Percentiles rank a stretch among this genome's conserved stretches.
Evolutionary conservation across 2,113 vertebrate genomes (phyloP).

Genomic region (Macrotus californicus): DNA sequence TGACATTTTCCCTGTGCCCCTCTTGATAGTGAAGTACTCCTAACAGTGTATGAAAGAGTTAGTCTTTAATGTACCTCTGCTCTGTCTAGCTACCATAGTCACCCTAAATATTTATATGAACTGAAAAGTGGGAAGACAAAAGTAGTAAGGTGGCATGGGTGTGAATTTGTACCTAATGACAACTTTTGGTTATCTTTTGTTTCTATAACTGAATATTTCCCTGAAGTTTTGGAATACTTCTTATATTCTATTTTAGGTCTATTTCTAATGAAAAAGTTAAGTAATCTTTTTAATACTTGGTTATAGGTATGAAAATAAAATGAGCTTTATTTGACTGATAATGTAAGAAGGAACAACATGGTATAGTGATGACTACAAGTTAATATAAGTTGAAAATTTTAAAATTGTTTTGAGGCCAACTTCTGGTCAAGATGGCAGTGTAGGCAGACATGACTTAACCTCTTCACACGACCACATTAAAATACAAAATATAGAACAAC

Average conservation of each 20-base stretch:
- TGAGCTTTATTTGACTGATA: not conserved
- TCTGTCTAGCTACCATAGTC: not conserved
- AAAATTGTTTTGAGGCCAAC: not conserved
- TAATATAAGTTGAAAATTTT: not conserved
- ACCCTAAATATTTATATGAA: not conserved
- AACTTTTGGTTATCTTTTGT: not conserved
- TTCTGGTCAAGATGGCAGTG: too few relatives aligned
- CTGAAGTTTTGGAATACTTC: not conserved
- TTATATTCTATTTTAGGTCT: not conserved
- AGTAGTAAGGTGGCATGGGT: not conserved
- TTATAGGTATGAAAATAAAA: conserved; percentile 33
- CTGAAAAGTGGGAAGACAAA: not conserved
- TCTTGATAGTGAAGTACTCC: not conserved
- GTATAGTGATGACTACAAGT: not conserved
- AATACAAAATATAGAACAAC: too few relatives aligned
- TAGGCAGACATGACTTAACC: too few relatives aligned
- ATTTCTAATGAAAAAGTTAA: not conserved
- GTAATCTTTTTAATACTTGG: not conserved
- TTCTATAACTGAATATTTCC: not conserved
- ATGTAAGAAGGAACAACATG: not conserved
- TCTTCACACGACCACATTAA: too few relatives aligned
- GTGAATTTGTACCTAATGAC: not conserved
- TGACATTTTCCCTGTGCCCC: not conserved
- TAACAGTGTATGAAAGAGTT: not conserved
- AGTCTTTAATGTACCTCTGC: not conserved